phyloP scores from a whole-genome alignment of 2,888 invertebrate genomes.

The Linnaemya tessellans region DNA sequence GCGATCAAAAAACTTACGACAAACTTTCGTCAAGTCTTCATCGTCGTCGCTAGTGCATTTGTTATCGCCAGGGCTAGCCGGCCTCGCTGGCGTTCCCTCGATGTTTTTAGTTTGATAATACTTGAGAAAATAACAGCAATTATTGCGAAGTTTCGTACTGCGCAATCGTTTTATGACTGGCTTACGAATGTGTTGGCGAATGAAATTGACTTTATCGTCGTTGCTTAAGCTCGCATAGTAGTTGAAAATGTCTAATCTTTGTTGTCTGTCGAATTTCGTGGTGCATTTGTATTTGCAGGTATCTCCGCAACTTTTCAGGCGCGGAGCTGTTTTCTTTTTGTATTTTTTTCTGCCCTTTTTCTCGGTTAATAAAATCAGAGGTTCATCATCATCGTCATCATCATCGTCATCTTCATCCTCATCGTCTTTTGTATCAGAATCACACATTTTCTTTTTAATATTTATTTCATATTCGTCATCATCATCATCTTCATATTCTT shows the following conservation, averaged over 20 bases:
- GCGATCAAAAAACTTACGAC: constrained; percentile 69
- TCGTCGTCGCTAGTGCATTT: background rate
- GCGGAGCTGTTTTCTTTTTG: constrained; percentile 42
- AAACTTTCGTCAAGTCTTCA: constrained; percentile 62
- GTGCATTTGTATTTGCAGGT: constrained; percentile 72
- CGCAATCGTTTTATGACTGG: constrained; percentile 51
- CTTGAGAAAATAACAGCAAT: constrained; percentile 68
- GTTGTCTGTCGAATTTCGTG: constrained; percentile 53
- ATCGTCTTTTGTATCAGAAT: background rate
- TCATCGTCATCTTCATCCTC: constrained; percentile 46
- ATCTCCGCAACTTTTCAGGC: constrained; percentile 60
- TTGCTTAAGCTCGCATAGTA: constrained; percentile 67
- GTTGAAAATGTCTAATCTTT: constrained; percentile 64
- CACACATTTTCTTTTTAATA: constrained; percentile 1
- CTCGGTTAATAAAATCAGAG: constrained; percentile 42
- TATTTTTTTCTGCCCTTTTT: background rate
- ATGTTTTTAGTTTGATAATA: constrained; percentile 26
- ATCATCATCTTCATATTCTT: constrained; percentile 41
- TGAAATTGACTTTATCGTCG: constrained; percentile 60
- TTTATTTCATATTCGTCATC: constrained; percentile 24
- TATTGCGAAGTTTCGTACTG: constrained; percentile 49
- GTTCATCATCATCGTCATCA: constrained; percentile 58
- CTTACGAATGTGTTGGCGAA: constrained; percentile 59
- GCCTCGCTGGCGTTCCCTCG: background rate
- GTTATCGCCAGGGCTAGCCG: background rate